Conservation (phyloP, 2,113 vertebrate genomes). For the Lophotis ruficrista region DNA sequence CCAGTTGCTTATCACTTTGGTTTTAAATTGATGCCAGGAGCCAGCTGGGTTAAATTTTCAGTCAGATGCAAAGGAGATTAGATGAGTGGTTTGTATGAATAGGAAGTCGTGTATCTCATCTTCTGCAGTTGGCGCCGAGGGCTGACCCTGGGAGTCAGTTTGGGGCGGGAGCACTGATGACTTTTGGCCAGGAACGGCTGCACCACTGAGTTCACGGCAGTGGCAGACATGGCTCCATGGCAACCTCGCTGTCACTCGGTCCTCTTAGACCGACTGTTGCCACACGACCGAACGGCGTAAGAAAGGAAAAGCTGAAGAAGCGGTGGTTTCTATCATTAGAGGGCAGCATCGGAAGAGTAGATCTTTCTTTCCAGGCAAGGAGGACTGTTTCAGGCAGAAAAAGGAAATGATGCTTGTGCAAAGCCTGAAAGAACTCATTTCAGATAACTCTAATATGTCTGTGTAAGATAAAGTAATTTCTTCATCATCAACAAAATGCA, state of each 20-base stretch:
- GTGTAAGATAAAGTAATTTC: not conserved
- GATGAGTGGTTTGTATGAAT: not conserved
- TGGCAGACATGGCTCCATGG: slow-evolving; percentile 60
- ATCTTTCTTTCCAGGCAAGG: not conserved
- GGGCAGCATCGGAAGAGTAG: not conserved
- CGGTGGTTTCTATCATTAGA: not conserved
- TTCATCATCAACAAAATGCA: not conserved
- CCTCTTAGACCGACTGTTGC: not conserved
- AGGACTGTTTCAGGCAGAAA: not conserved
- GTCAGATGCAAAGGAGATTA: not conserved
- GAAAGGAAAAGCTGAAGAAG: not conserved
- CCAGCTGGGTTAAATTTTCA: slow-evolving; percentile 25
- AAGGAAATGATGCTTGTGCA: not conserved
- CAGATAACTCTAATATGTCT: not conserved
- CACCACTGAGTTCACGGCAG: not conserved
- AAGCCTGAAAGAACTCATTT: not conserved
- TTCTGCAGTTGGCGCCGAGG: not conserved
- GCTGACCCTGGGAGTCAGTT: not conserved
- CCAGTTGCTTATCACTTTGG: not conserved
- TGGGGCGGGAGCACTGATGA: not conserved
- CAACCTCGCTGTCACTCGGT: not conserved
- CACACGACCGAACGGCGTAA: not conserved
- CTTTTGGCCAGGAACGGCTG: not conserved
- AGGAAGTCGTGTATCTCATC: not conserved
- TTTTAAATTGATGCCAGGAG: slow-evolving; percentile 3